Conservation (phyloP, 2,113 vertebrate species). For the Nanger granti region DNA sequence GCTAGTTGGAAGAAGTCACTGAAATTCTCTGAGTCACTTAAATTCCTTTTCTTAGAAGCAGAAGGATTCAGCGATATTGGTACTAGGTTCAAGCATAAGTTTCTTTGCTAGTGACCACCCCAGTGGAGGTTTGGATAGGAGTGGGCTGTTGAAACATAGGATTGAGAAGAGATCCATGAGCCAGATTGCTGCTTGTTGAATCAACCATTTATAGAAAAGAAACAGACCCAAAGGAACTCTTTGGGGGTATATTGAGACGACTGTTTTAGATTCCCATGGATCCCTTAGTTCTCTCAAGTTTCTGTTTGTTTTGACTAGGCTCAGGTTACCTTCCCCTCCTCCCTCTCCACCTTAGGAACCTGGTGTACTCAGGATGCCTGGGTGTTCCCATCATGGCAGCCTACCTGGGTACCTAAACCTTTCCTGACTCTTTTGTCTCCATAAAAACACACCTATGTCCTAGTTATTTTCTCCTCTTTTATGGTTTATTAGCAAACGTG, state of each 20-base stretch:
- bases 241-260: not conserved
- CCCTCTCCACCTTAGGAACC: not conserved
- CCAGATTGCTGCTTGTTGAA: not conserved
- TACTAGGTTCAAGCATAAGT: not conserved
- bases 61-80: not conserved
- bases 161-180: not conserved
- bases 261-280: not conserved
- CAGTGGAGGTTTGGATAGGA: not conserved
- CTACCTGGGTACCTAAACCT: not conserved
- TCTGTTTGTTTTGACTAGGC: constrained; percentile 28
- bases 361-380: not conserved
- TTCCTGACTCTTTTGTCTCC: not conserved
- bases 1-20: not conserved
- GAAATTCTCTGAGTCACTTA: constrained; percentile 4
- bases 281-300: not conserved
- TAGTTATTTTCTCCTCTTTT: not conserved
- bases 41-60: not conserved
- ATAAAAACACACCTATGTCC: not conserved
- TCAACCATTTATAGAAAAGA: not conserved
- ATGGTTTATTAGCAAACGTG: constrained; percentile 11
- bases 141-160: not conserved
- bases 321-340: not conserved
- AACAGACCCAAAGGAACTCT: not conserved
- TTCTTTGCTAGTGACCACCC: constrained; percentile 4
- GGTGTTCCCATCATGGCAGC: not conserved